Conservation (phyloP, 1,140 invertebrate genomes). For the Pristionchus pacificus region DNA sequence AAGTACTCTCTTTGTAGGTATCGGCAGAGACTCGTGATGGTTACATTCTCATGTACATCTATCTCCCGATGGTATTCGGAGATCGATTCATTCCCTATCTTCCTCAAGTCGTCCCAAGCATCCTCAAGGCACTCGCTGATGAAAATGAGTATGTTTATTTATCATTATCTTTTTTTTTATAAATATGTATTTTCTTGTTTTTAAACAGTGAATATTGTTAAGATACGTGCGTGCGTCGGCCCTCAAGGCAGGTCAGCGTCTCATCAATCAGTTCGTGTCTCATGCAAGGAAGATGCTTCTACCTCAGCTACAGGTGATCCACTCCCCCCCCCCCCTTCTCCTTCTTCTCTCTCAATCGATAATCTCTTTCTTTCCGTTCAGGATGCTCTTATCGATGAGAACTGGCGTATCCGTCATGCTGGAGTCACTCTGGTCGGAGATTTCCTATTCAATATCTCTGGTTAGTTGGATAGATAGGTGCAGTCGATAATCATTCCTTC, state of each 20-base stretch:
- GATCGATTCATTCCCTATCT: constrained; percentile 92
- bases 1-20: constrained; percentile 9
- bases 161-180: constrained; percentile 4
- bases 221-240: constrained; percentile 86
- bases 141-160: constrained; percentile 80
- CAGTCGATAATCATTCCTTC: too few species aligned
- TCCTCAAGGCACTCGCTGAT: constrained; percentile 92
- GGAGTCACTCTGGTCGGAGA: constrained; percentile 94
- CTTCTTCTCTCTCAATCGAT: too few species aligned
- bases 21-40: constrained; percentile 78
- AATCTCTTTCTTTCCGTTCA: constrained; percentile 67
- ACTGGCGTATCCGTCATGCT: constrained; percentile 94
- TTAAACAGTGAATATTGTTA: not conserved
- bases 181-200: not conserved
- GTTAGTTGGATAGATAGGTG: constrained; percentile 37
- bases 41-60: constrained; percentile 99
- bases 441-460: constrained; percentile 87
- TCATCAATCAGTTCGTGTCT: constrained; percentile 92
- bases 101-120: constrained; percentile 92
- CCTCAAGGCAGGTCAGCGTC: constrained; percentile 87
- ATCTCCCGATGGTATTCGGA: constrained; percentile 92
- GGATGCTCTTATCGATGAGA: constrained; percentile 86
- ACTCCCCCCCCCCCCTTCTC: too few species aligned
- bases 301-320: constrained; percentile 56
- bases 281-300: constrained; percentile 82